Evolutionary conservation across 2,888 invertebrate species (phyloP).

Genomic region (Acronicta aceris): DNA sequence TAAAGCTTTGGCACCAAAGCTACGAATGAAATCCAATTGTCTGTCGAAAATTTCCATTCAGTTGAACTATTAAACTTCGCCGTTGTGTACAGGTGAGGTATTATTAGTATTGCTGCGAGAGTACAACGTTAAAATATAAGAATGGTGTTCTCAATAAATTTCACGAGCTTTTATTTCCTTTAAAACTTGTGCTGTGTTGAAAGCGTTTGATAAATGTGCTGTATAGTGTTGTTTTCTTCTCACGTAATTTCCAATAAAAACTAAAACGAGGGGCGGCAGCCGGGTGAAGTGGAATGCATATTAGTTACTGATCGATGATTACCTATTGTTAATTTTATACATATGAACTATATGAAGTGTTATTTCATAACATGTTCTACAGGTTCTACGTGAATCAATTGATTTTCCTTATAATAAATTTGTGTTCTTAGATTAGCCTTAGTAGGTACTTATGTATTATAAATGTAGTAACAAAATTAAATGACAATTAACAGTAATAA

Average conservation of each 20-base stretch:
- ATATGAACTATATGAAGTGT: neutral
- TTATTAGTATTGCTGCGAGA: conserved; percentile 30
- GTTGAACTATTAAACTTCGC: conserved; percentile 49
- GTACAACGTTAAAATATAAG: conserved; percentile 35
- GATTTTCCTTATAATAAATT: too few relatives aligned
- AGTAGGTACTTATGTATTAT: neutral
- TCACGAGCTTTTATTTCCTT: conserved; percentile 53
- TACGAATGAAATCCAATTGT: conserved; percentile 53
- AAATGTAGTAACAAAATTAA: neutral
- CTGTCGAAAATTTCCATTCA: conserved; percentile 55
- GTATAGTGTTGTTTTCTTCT: conserved; percentile 37
- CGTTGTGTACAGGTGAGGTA: conserved; percentile 18
- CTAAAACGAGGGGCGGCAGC: conserved; percentile 8
- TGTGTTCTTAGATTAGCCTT: too few relatives aligned
- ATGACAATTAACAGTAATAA: neutral
- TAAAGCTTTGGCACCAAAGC: conserved; percentile 55
- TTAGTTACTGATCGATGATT: conserved; percentile 39
- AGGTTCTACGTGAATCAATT: conserved; percentile 1
- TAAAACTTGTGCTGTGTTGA: conserved; percentile 47
- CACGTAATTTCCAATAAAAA: conserved; percentile 48
- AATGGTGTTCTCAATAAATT: conserved; percentile 42
- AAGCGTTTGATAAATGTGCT: conserved; percentile 53
- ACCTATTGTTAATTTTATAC: conserved; percentile 16
- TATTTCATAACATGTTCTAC: conserved; percentile 9
- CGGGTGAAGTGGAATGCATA: conserved; percentile 21